A percentile compares a stretch with the other conserved stretches of the same genome.
Evolutionary conservation across 64 coral and sea anemone genomes (phyloP).

Genomic region (Orbicella faveolata): DNA sequence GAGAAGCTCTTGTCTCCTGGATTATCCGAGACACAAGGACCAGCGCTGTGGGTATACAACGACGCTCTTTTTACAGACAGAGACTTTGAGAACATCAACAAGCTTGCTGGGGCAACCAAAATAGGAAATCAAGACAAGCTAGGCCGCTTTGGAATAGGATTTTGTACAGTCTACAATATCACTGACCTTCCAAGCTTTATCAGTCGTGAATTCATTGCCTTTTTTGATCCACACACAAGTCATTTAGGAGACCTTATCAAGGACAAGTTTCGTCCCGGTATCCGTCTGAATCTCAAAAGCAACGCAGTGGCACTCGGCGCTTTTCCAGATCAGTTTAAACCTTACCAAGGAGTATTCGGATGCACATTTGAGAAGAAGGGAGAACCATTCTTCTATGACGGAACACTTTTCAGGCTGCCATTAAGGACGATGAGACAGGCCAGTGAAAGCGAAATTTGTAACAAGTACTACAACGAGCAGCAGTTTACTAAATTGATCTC

Average conservation of each 20-base stretch:
- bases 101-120: slow-evolving; percentile 86
- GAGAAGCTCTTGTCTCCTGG: slow-evolving; percentile 72
- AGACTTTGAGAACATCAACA: slow-evolving; percentile 98
- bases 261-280: slow-evolving; percentile 83
- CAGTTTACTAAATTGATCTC: slow-evolving; percentile 49
- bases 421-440: slow-evolving; percentile 85
- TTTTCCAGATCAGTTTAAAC: slow-evolving; percentile 90
- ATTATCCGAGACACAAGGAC: slow-evolving; percentile 88
- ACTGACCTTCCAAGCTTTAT: slow-evolving; percentile 97
- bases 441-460: slow-evolving; percentile 85
- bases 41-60: slow-evolving; percentile 92
- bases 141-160: slow-evolving; percentile 92
- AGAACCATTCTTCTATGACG: slow-evolving; percentile 73
- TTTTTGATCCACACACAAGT: slow-evolving; percentile 91
- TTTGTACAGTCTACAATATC: slow-evolving; percentile 80
- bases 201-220: slow-evolving; percentile 87
- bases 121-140: slow-evolving; percentile 71
- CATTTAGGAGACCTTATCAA: slow-evolving; percentile 83
- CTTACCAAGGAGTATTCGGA: slow-evolving; percentile 84
- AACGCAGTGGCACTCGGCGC: slow-evolving; percentile 68
- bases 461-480: slow-evolving; percentile 68
- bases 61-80: slow-evolving; percentile 85
- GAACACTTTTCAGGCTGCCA: slow-evolving; percentile 93
- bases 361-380: slow-evolving; percentile 52
- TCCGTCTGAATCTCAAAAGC: slow-evolving; percentile 77